Conservation (phyloP, 2,113 vertebrate genomes). For the Heliornis fulica region DNA sequence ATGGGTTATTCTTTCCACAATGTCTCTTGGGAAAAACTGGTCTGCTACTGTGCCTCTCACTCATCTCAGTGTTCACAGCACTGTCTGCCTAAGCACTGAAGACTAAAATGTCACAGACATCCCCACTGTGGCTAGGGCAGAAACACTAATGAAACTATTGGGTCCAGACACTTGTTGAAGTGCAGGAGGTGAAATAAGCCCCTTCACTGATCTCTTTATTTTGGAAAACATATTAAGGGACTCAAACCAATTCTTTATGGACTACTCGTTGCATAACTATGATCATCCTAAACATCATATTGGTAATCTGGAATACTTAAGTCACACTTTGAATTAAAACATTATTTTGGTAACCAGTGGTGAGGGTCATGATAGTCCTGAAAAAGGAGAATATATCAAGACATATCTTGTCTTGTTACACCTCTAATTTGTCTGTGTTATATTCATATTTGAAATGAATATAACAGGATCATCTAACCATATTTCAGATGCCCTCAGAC, state of each 20-base stretch:
- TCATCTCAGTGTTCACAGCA: background rate
- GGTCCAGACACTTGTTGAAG: background rate
- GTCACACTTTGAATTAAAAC: background rate
- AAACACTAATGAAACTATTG: background rate
- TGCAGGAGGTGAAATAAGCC: background rate
- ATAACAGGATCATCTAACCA: background rate
- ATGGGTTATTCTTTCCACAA: background rate
- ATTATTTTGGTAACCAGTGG: background rate
- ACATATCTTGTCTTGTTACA: background rate
- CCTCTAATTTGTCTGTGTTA: background rate
- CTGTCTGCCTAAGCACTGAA: background rate
- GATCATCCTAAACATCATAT: background rate
- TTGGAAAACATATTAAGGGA: background rate
- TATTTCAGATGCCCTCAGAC: background rate
- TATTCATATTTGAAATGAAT: background rate
- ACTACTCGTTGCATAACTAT: background rate
- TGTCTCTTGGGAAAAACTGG: background rate
- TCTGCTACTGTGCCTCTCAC: background rate
- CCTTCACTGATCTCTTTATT: background rate
- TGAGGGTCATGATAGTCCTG: background rate
- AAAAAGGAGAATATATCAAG: background rate
- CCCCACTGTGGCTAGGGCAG: background rate
- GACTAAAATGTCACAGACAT: background rate
- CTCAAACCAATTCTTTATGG: background rate
- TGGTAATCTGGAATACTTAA: background rate